phyloP scores from a whole-genome alignment of 2,888 invertebrate genomes.

The Sicus ferrugineus region DNA sequence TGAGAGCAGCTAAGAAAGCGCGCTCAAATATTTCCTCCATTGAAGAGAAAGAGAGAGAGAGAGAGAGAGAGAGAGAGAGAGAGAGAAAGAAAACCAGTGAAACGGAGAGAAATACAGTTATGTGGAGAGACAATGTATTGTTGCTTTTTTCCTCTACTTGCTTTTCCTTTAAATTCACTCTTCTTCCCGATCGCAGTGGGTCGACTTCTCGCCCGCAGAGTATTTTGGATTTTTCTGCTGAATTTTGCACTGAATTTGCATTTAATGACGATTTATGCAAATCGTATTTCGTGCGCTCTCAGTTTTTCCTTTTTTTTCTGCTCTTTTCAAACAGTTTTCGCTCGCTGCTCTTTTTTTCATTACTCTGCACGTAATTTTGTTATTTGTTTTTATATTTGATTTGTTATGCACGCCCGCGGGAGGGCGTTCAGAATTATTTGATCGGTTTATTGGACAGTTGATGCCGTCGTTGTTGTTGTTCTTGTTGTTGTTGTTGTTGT shows the following conservation, averaged over 20 bases:
- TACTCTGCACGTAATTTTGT: slow-evolving; percentile 31
- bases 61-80: no score
- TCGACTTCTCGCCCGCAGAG: not conserved
- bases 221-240: slow-evolving; percentile 23
- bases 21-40: no score
- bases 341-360: slow-evolving; percentile 37
- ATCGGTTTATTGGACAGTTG: slow-evolving; percentile 30
- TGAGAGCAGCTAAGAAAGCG: no score
- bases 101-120: no score
- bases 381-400: slow-evolving; percentile 10
- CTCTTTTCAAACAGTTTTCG: slow-evolving; percentile 19
- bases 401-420: not conserved
- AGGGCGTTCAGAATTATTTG: slow-evolving; percentile 10
- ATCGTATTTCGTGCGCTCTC: slow-evolving; percentile 46
- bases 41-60: no score
- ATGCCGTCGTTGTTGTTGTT: slow-evolving; percentile 34
- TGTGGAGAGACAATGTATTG: no score
- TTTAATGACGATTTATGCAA: slow-evolving; percentile 61
- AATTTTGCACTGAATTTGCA: slow-evolving; percentile 52
- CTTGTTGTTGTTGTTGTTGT: slow-evolving; percentile 37
- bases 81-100: no score
- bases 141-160: no score
- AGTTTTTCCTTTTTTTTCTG: slow-evolving; percentile 31
- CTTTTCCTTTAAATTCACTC: not conserved
- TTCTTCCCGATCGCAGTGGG: not conserved